phyloP scores from a whole-genome alignment of 2,797 vertebrate genomes.

The Moxostoma hubbsi region DNA sequence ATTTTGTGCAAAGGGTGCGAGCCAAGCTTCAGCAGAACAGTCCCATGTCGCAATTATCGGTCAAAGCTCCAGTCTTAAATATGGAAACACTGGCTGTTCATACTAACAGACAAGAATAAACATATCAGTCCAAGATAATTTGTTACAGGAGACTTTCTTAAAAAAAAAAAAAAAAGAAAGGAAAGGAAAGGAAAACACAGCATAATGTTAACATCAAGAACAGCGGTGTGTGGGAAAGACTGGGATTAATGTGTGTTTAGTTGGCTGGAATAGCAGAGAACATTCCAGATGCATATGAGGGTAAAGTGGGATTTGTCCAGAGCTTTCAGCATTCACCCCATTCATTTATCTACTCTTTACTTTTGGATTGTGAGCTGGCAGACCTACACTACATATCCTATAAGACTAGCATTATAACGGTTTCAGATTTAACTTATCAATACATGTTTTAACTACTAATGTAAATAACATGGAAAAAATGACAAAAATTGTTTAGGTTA shows the following conservation, averaged over 20 bases:
- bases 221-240: conserved; percentile 26
- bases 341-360: background rate
- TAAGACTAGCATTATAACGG: too few species aligned
- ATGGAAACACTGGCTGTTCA: conserved; percentile 60
- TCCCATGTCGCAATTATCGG: conserved; percentile 76
- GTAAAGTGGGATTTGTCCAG: background rate
- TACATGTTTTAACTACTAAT: too few species aligned
- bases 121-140: background rate
- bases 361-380: too few species aligned
- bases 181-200: conserved; percentile 33
- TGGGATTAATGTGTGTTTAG: conserved; percentile 18
- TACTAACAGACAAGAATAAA: conserved; percentile 30
- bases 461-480: too few species aligned
- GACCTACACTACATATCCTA: too few species aligned
- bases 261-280: conserved; percentile 36
- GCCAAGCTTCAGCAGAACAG: conserved; percentile 83
- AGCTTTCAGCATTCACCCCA: conserved; percentile 1
- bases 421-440: too few species aligned
- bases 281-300: conserved; percentile 45
- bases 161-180: background rate
- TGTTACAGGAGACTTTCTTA: conserved; percentile 12
- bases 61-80: conserved; percentile 61
- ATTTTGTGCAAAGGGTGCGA: conserved; percentile 81
- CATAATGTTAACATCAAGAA: conserved; percentile 25
- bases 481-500: too few species aligned